These are phyloP conservation scores for Lithobates sylvaticus DNA, from an alignment of 2,797 vertebrate species.

Conservation along the genomic window DNA sequence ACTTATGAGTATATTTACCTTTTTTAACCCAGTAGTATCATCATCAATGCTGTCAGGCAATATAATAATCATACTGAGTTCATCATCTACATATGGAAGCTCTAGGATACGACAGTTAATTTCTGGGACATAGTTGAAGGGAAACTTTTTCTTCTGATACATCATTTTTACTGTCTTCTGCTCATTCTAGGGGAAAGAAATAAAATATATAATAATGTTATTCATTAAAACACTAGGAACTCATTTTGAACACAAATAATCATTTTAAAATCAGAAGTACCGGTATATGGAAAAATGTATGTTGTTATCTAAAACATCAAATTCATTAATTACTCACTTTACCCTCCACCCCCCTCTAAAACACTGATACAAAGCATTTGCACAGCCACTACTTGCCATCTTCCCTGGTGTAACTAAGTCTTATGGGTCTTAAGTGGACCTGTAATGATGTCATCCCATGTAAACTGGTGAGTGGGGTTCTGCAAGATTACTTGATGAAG, in stretches of 20 bases:
- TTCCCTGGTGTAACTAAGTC: too few relatives aligned
- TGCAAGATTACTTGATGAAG: too few relatives aligned
- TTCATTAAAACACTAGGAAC: not conserved
- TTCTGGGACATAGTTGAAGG: constrained; percentile 80
- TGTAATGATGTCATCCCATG: too few relatives aligned
- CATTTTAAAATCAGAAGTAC: too few relatives aligned
- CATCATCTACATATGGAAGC: constrained; percentile 80
- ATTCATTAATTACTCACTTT: too few relatives aligned
- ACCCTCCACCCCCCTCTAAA: too few relatives aligned
- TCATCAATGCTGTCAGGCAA: constrained; percentile 81
- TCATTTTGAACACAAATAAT: not conserved
- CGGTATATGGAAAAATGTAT: too few relatives aligned
- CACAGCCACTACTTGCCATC: too few relatives aligned
- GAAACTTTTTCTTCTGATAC: constrained; percentile 84
- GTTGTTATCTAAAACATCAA: too few relatives aligned
- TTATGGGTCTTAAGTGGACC: too few relatives aligned
- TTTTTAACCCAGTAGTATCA: constrained; percentile 77
- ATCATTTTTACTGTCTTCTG: constrained; percentile 89
- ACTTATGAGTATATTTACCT: constrained; percentile 73
- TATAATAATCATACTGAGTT: constrained; percentile 91
- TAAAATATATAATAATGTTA: not conserved
- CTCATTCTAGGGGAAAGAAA: constrained; percentile 77
- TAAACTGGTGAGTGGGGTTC: too few relatives aligned
- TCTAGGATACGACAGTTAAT: constrained; percentile 82
- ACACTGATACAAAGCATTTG: too few relatives aligned